phyloP scores from a whole-genome alignment of 2,888 invertebrate species.

The Adineta ricciae region DNA sequence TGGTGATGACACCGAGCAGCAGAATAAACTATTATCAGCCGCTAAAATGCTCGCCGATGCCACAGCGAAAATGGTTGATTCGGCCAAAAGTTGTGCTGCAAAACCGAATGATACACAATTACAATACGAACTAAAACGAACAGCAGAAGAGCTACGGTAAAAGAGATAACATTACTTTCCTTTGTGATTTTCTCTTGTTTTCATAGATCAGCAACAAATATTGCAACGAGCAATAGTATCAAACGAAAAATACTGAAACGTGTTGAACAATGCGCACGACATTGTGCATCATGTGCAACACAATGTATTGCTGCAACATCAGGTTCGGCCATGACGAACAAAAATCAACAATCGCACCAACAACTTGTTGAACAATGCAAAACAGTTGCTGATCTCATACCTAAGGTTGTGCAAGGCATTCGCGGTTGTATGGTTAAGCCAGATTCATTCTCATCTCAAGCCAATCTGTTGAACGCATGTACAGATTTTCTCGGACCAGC shows the following conservation, averaged over 20 bases:
- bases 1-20: conserved; percentile 65
- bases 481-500: conserved; percentile 59
- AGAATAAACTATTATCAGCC: conserved; percentile 77
- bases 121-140: conserved; percentile 71
- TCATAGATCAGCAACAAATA: conserved; percentile 62
- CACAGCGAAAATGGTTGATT: conserved; percentile 89
- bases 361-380: conserved; percentile 66
- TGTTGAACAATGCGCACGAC: conserved; percentile 60
- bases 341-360: conserved; percentile 61
- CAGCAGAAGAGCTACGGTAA: conserved; percentile 79
- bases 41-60: conserved; percentile 88
- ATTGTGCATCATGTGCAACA: conserved; percentile 75
- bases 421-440: conserved; percentile 56
- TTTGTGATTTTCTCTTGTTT: neutral
- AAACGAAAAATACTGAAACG: conserved; percentile 64
- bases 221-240: conserved; percentile 70
- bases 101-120: conserved; percentile 69
- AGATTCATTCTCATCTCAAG: conserved; percentile 65
- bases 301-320: conserved; percentile 81
- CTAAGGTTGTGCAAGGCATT: conserved; percentile 65
- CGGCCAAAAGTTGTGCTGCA: conserved; percentile 80
- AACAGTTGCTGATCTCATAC: conserved; percentile 65
- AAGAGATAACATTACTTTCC: neutral
- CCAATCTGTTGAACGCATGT: conserved; percentile 69
- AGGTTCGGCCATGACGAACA: conserved; percentile 62